A percentile compares a stretch with the other conserved stretches of the same genome.
These are phyloP conservation scores for Xylota sylvarum DNA, from an alignment of 2,888 invertebrate species.

Conservation along the genomic window DNA sequence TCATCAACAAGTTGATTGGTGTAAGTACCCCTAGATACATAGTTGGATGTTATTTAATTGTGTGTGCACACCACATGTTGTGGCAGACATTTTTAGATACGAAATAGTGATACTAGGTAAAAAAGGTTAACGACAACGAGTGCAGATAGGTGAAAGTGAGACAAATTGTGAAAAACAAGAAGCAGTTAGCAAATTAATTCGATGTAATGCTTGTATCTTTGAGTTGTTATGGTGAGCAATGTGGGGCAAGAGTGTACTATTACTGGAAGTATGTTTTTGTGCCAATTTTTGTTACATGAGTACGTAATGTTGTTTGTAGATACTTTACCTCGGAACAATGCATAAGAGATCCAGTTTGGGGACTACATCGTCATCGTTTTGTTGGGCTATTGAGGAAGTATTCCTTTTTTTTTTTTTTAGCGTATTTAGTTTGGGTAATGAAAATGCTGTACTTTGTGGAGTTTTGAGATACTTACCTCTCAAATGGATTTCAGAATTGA, in stretches of 20 bases:
- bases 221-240: neutral
- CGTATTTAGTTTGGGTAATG: no score
- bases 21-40: conserved; percentile 85
- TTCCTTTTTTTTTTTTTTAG: no score
- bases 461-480: no score
- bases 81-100: neutral
- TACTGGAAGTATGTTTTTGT: no score
- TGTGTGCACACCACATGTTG: conserved; percentile 7
- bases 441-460: no score
- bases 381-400: no score
- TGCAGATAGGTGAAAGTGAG: conserved; percentile 30
- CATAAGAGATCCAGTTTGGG: no score
- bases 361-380: no score
- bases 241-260: neutral
- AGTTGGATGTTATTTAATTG: conserved; percentile 22
- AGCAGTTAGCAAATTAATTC: neutral
- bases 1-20: conserved; percentile 87
- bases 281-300: no score
- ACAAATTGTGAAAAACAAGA: neutral
- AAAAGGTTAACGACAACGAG: neutral
- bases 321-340: no score
- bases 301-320: no score
- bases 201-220: neutral
- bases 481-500: no score
- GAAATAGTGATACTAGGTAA: neutral